phyloP scores from a whole-genome alignment of 2,797 vertebrate genomes.

The Pipistrellus pipistrellus region DNA sequence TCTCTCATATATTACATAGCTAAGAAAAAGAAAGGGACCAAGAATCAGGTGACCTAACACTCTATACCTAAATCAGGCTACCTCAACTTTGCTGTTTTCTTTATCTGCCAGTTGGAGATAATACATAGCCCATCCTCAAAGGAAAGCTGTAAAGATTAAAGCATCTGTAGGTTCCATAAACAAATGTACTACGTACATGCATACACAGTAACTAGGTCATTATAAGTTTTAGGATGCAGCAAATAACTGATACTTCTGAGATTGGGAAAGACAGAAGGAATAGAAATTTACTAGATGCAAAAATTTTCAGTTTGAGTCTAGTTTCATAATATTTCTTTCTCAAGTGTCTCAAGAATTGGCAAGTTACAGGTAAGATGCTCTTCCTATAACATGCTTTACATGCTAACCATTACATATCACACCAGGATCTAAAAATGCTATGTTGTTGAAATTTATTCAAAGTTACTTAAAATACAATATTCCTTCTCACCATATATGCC shows the following conservation, averaged over 20 bases:
- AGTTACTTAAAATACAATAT: conserved; percentile 38
- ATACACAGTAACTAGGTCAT: conserved; percentile 7
- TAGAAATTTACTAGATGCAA: neutral
- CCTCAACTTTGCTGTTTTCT: conserved; percentile 44
- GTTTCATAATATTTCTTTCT: conserved; percentile 38
- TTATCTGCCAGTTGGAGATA: conserved; percentile 56
- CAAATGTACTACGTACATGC: conserved; percentile 31
- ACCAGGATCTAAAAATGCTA: conserved; percentile 26
- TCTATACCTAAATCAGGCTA: neutral
- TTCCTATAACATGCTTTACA: neutral
- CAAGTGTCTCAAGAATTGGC: neutral
- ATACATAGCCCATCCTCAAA: conserved; percentile 53
- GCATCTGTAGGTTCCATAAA: conserved; percentile 48
- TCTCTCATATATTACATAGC: neutral
- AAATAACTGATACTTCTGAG: conserved; percentile 44
- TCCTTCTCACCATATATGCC: neutral
- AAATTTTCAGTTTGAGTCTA: conserved; percentile 29
- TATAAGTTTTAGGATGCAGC: conserved; percentile 11
- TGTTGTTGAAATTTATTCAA: conserved; percentile 17
- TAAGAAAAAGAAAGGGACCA: conserved; percentile 48
- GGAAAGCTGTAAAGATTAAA: conserved; percentile 65
- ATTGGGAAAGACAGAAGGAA: neutral
- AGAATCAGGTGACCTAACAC: neutral
- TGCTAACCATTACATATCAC: neutral
- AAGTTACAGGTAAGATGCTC: neutral